Conservation (phyloP, 1,140 invertebrate genomes). For the Eciton burchellii region DNA sequence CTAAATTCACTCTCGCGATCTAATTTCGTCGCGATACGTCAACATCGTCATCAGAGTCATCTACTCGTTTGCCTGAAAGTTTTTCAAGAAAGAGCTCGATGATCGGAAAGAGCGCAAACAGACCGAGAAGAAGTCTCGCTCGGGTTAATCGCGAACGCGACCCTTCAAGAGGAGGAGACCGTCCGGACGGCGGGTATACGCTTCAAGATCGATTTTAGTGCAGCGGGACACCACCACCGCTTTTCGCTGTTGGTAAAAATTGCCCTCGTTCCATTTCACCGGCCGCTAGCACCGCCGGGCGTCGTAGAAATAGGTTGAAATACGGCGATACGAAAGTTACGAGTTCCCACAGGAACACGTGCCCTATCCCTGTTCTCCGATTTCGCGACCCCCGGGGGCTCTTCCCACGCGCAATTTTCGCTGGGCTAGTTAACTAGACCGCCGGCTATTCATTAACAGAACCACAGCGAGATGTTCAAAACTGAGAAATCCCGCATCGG, state of each 20-base stretch:
- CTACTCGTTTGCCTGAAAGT: background rate
- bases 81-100: background rate
- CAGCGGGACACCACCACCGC: constrained; percentile 58
- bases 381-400: constrained; percentile 56
- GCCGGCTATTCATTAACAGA: background rate
- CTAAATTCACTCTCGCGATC: background rate
- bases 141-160: constrained; percentile 46
- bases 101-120: constrained; percentile 14
- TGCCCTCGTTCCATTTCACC: constrained; percentile 73
- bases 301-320: constrained; percentile 69
- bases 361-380: constrained; percentile 29
- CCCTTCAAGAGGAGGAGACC: background rate
- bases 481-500: constrained; percentile 1
- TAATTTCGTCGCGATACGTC: background rate
- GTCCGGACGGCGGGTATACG: constrained; percentile 45
- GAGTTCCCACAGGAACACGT: constrained; percentile 37
- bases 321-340: constrained; percentile 72
- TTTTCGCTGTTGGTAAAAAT: constrained; percentile 69
- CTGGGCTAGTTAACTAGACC: constrained; percentile 20
- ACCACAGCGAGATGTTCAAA: background rate
- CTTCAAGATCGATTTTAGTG: constrained; percentile 73
- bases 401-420: constrained; percentile 63
- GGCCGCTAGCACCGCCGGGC: background rate
- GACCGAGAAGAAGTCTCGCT: background rate
- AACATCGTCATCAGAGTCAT: background rate